These are phyloP conservation scores for Heterohyrax brucei DNA, from an alignment of 2,797 vertebrate genomes.

Conservation along the genomic window DNA sequence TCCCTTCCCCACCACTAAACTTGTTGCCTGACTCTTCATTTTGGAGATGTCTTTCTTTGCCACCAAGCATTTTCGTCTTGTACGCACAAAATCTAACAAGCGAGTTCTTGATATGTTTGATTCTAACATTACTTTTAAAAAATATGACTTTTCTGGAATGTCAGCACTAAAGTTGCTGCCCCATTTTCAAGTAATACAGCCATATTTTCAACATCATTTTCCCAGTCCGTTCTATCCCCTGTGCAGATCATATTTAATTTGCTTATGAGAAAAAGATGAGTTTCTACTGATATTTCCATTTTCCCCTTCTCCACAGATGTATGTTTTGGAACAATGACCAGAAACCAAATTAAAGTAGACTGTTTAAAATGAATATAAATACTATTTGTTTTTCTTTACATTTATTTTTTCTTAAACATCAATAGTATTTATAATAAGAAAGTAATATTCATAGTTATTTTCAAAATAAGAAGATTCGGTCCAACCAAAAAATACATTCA, in stretches of 20 bases:
- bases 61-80: neutral
- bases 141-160: slow-evolving; percentile 6
- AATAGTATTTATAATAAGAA: slow-evolving; percentile 29
- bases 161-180: neutral
- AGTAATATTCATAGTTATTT: slow-evolving; percentile 43
- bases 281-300: slow-evolving; percentile 45
- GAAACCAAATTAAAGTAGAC: neutral
- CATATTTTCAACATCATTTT: neutral
- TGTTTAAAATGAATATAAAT: slow-evolving; percentile 3
- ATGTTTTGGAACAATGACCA: slow-evolving; percentile 13
- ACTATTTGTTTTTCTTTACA: slow-evolving; percentile 2
- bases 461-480: neutral
- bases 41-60: slow-evolving; percentile 41
- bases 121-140: neutral
- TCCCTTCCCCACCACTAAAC: neutral
- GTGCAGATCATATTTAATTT: slow-evolving; percentile 23
- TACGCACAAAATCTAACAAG: neutral
- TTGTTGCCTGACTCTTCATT: slow-evolving; percentile 13
- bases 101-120: neutral
- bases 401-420: slow-evolving; percentile 26
- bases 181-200: slow-evolving; percentile 2
- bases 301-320: neutral
- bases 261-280: neutral
- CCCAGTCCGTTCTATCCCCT: neutral
- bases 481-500: neutral